Conservation (phyloP, 1,140 invertebrate species). For the Cherax destructor region DNA sequence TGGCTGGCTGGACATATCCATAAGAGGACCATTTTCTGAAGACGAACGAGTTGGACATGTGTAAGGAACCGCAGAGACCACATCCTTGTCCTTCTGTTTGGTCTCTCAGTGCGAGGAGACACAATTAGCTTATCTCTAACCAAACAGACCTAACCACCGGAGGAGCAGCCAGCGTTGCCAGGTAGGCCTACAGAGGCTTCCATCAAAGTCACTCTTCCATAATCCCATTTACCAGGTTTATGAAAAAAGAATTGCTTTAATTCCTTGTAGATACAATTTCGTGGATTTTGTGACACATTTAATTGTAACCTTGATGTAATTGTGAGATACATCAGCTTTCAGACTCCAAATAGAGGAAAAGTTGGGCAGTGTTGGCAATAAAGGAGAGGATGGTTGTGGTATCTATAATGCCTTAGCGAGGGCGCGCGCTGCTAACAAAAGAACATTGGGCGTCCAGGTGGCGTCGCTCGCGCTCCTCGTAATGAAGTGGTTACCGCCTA, state of each 20-base stretch:
- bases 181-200: not conserved
- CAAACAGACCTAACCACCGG: slow-evolving; percentile 6
- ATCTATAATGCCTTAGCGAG: not conserved
- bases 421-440: slow-evolving; percentile 17
- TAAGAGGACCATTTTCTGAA: not conserved
- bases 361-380: not conserved
- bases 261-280: no score
- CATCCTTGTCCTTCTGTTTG: not conserved
- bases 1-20: not conserved
- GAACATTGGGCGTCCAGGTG: slow-evolving; percentile 27
- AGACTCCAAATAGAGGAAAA: no score
- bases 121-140: slow-evolving; percentile 37
- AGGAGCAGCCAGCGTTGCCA: slow-evolving; percentile 14
- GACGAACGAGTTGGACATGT: not conserved
- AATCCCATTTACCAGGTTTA: no score
- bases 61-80: slow-evolving; percentile 21
- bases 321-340: no score
- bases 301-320: not conserved
- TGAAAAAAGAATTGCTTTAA: no score
- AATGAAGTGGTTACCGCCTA: slow-evolving; percentile 35
- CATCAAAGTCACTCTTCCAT: no score
- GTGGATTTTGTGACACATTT: no score
- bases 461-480: slow-evolving; percentile 26
- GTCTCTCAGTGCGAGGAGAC: slow-evolving; percentile 18
- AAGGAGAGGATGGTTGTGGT: not conserved